phyloP scores from a whole-genome alignment of 2,113 vertebrate species.

The Anolis sagrei region DNA sequence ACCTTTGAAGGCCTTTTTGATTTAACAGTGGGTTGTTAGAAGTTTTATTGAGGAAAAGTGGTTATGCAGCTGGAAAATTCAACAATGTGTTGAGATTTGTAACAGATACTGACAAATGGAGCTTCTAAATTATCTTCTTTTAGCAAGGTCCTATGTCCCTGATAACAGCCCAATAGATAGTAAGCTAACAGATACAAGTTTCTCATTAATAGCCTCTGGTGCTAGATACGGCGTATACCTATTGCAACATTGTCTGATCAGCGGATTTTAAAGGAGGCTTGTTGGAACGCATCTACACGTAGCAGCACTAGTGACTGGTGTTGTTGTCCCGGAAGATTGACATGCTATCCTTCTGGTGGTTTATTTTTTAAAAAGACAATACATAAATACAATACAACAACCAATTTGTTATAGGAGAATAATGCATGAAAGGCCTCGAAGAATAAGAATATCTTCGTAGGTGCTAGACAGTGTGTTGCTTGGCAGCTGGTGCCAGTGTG shows the following conservation, averaged over 20 bases:
- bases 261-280: not conserved
- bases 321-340: not conserved
- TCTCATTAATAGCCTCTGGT: not conserved
- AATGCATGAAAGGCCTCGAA: not conserved
- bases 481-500: too few species aligned
- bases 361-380: too few species aligned
- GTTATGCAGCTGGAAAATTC: not conserved
- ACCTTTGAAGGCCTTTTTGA: not conserved
- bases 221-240: not conserved
- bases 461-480: not conserved
- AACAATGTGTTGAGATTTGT: not conserved
- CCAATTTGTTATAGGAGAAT: not conserved
- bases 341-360: too few species aligned
- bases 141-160: not conserved
- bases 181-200: not conserved
- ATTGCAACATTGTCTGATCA: not conserved
- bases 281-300: not conserved
- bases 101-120: not conserved
- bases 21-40: not conserved
- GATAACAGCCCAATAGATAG: not conserved
- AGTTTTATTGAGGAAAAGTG: not conserved
- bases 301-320: not conserved
- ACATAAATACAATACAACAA: too few species aligned
- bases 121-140: not conserved
- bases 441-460: not conserved